Percentiles rank a stretch among this genome's conserved stretches.
phyloP scores from a whole-genome alignment of 1,140 invertebrate species.

The Euwallacea fornicatus region DNA sequence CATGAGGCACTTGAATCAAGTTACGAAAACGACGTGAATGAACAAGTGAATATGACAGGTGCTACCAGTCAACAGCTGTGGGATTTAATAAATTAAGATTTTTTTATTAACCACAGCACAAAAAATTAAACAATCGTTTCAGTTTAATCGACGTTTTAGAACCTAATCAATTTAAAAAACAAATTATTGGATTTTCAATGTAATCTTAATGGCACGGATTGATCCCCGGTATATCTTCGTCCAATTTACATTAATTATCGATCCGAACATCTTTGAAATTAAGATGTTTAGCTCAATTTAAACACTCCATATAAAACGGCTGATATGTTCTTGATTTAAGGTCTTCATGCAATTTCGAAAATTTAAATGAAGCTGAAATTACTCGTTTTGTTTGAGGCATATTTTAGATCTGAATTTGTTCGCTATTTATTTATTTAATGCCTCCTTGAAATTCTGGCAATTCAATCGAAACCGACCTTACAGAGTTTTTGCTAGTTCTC shows the following conservation, averaged over 20 bases:
- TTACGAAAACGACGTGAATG: slow-evolving; percentile 1
- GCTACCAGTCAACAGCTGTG: not conserved
- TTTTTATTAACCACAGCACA: not conserved
- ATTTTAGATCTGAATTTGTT: too few relatives aligned
- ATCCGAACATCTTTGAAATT: slow-evolving; percentile 24
- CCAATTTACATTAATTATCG: slow-evolving; percentile 33
- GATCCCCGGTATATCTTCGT: slow-evolving; percentile 19
- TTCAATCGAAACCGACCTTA: too few relatives aligned
- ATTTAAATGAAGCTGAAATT: too few relatives aligned
- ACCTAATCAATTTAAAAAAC: slow-evolving; percentile 12
- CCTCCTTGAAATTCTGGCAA: too few relatives aligned
- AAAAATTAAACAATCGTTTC: too few relatives aligned
- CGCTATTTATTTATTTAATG: too few relatives aligned
- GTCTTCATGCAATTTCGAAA: too few relatives aligned
- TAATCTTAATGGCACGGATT: slow-evolving; percentile 14
- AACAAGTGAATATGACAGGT: not conserved
- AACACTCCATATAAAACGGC: slow-evolving; percentile 14
- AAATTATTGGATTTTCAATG: slow-evolving; percentile 22
- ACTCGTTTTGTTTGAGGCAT: too few relatives aligned
- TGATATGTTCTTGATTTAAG: slow-evolving; percentile 7
- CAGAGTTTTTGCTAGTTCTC: too few relatives aligned
- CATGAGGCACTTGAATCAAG: slow-evolving; percentile 6
- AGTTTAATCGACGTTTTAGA: too few relatives aligned
- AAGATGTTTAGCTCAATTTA: slow-evolving; percentile 29
- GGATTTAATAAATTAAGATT: not conserved